Evolutionary conservation across 2,888 invertebrate genomes (phyloP).

Genomic region (Torymus tubicola): DNA sequence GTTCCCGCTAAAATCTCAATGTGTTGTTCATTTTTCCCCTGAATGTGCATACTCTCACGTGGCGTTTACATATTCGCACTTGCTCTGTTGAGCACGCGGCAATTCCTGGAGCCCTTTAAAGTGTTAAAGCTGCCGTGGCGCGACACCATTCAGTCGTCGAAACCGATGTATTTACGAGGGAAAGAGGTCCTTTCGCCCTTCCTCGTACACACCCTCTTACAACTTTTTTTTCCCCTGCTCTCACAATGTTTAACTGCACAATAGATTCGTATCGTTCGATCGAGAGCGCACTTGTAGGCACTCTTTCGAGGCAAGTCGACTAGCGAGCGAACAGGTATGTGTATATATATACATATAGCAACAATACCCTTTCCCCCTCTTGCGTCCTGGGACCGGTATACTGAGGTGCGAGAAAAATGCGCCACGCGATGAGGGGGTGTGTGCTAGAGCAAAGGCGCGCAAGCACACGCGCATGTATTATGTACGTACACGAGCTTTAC

Average conservation of each 20-base stretch:
- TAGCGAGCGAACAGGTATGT: constrained; percentile 38
- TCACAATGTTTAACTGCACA: constrained; percentile 39
- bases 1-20: too few species aligned
- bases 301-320: constrained; percentile 5
- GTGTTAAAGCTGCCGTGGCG: constrained; percentile 15
- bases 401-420: too few species aligned
- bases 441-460: too few species aligned
- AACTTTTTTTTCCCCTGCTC: background rate
- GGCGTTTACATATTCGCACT: constrained; percentile 15
- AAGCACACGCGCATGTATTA: too few species aligned
- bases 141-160: constrained; percentile 19
- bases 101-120: constrained; percentile 42
- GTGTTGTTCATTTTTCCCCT: background rate
- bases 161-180: constrained; percentile 37
- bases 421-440: too few species aligned
- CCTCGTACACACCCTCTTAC: background rate
- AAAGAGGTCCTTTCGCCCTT: constrained; percentile 18
- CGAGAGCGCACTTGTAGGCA: constrained; percentile 43
- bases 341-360: background rate
- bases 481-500: constrained; percentile 1
- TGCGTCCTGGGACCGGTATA: constrained; percentile 41
- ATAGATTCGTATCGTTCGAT: constrained; percentile 52
- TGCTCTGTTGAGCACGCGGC: background rate
- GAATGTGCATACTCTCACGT: background rate
- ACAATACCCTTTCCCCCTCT: constrained; percentile 42